Evolutionary conservation across 2,113 vertebrate species (phyloP).

Genomic region (Podarcis muralis): DNA sequence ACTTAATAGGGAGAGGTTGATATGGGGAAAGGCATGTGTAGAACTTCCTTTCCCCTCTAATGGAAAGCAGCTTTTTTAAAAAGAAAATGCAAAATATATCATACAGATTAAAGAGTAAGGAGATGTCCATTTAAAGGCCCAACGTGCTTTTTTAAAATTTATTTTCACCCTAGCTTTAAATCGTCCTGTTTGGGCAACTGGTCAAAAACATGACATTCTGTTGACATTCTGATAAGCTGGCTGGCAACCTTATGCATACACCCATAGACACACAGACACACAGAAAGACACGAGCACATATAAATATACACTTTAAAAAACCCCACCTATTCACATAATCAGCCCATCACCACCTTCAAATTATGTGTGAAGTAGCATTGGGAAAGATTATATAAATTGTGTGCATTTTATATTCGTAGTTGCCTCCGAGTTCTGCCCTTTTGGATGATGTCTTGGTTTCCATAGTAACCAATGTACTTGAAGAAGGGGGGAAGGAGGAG

Average conservation of each 20-base stretch:
- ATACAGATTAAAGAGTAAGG: background rate
- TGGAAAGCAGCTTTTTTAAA: background rate
- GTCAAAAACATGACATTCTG: background rate
- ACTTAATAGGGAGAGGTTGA: background rate
- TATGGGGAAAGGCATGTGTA: background rate
- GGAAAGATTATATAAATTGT: background rate
- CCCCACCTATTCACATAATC: background rate
- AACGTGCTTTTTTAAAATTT: background rate
- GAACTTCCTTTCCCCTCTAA: background rate
- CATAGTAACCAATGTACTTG: slow-evolving; percentile 52
- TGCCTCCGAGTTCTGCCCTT: slow-evolving; percentile 37
- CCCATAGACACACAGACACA: background rate
- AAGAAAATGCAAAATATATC: background rate
- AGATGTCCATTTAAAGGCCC: background rate
- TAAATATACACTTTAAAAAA: background rate
- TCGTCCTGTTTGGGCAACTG: background rate
- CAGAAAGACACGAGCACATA: background rate
- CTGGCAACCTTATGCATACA: background rate
- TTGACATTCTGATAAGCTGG: background rate
- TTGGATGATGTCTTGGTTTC: slow-evolving; percentile 40
- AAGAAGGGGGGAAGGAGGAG: slow-evolving; percentile 21
- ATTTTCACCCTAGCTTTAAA: background rate
- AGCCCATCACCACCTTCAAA: accelerated
- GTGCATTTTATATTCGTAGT: background rate
- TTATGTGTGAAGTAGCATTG: background rate